phyloP scores from a whole-genome alignment of 2,888 invertebrate genomes.

The Stictocephala bisonia region DNA sequence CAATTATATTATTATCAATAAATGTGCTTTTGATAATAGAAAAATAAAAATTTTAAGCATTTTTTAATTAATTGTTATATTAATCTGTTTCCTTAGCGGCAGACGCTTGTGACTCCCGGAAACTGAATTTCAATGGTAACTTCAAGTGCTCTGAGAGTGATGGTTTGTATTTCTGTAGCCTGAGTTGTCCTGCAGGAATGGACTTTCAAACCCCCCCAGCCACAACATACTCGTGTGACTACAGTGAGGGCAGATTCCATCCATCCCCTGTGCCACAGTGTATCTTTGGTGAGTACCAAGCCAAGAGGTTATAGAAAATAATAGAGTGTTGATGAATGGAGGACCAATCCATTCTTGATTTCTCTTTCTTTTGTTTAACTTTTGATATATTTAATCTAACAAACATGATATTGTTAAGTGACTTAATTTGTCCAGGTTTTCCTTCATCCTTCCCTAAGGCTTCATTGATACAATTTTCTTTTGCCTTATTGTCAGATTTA shows the following conservation, averaged over 20 bases:
- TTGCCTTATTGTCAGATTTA: too few relatives aligned
- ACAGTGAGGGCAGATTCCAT: conserved; percentile 71
- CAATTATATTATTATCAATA: too few relatives aligned
- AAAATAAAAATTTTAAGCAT: background rate
- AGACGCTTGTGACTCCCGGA: conserved; percentile 71
- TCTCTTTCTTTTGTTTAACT: too few relatives aligned
- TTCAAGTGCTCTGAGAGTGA: conserved; percentile 76
- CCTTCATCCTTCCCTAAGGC: too few relatives aligned
- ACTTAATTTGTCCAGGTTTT: too few relatives aligned
- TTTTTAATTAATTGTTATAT: conserved; percentile 11
- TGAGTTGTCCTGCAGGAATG: conserved; percentile 76
- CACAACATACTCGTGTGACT: conserved; percentile 67
- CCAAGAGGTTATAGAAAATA: too few relatives aligned
- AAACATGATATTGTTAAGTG: too few relatives aligned
- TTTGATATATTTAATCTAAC: too few relatives aligned
- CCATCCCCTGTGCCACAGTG: conserved; percentile 82
- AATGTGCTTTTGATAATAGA: conserved; percentile 4
- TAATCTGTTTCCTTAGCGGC: conserved; percentile 66
- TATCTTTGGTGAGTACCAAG: conserved; percentile 70
- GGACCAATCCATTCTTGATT: too few relatives aligned
- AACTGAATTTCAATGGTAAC: conserved; percentile 80
- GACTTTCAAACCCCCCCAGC: conserved; percentile 73
- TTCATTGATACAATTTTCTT: too few relatives aligned
- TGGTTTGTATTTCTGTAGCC: conserved; percentile 72
- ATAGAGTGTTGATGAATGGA: too few relatives aligned